A percentile compares a stretch with the other conserved stretches of the same genome.
Conservation (phyloP, 2,113 vertebrate species). For the Chloropsis hardwickii region DNA sequence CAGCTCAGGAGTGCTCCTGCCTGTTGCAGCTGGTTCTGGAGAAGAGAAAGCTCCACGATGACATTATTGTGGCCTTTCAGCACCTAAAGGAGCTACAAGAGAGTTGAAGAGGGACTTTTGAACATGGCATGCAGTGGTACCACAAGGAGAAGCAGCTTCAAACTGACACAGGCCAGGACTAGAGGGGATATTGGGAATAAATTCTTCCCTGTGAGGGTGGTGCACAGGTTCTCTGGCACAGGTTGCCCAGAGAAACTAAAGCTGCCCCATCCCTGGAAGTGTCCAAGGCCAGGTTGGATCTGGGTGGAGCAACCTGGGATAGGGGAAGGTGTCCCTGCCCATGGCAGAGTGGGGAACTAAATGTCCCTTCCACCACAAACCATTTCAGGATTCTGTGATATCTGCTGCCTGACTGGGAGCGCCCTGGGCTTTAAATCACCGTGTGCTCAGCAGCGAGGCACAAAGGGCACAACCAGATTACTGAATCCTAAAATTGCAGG, state of each 20-base stretch:
- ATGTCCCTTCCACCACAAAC: not conserved
- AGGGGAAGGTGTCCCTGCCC: not conserved
- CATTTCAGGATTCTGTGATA: not conserved
- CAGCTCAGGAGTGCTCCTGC: not conserved
- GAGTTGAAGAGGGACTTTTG: not conserved
- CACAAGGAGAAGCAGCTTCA: not conserved
- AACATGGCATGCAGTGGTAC: too few species aligned
- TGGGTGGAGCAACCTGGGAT: accelerated
- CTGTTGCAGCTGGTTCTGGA: not conserved
- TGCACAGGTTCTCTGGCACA: not conserved
- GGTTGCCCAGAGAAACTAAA: not conserved
- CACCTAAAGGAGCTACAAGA: not conserved
- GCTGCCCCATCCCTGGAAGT: not conserved
- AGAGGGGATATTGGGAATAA: not conserved
- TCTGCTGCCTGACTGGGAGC: not conserved
- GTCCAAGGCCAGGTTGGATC: not conserved
- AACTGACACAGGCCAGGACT: not conserved
- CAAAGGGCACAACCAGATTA: not conserved
- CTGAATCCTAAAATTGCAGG: not conserved
- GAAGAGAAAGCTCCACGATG: not conserved
- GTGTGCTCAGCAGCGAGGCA: not conserved
- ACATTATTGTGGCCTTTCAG: not conserved
- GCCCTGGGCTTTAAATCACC: accelerated
- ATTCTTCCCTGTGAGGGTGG: not conserved
- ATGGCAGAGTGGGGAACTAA: not conserved